Percentiles rank a stretch among this genome's conserved stretches.
Conservation (phyloP, 2,113 vertebrate genomes). For the Hippolais icterina region DNA sequence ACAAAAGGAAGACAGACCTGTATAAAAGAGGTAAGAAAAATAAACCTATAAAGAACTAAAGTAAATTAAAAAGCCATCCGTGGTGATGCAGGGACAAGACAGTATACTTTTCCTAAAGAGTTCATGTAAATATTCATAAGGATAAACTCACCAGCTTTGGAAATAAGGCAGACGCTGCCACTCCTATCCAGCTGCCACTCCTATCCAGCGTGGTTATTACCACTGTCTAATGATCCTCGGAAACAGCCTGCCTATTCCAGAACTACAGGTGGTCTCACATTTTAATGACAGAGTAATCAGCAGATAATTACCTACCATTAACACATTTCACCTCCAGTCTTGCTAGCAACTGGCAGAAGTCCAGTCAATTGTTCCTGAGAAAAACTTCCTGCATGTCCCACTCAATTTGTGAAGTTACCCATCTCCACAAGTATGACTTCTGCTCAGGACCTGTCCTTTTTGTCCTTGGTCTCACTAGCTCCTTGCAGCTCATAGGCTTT, state of each 20-base stretch:
- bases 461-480: not conserved
- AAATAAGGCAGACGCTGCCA: not conserved
- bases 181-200: not conserved
- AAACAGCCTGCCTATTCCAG: not conserved
- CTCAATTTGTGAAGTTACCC: not conserved
- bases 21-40: not conserved
- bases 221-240: not conserved
- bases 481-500: not conserved
- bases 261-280: not conserved
- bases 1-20: not conserved
- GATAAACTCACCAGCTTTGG: not conserved
- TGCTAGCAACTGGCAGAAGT: not conserved
- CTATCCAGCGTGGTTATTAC: not conserved
- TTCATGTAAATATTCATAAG: not conserved
- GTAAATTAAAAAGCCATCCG: not conserved
- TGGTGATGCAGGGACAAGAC: not conserved
- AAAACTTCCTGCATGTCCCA: not conserved
- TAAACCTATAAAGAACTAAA: not conserved
- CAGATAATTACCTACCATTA: constrained; percentile 35
- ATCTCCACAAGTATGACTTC: not conserved
- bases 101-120: not conserved
- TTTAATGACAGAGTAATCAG: constrained; percentile 18
- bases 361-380: not conserved
- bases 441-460: not conserved
- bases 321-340: not conserved